Evolutionary conservation across 2,113 vertebrate genomes (phyloP).

Genomic region (Lethenteron reissneri): DNA sequence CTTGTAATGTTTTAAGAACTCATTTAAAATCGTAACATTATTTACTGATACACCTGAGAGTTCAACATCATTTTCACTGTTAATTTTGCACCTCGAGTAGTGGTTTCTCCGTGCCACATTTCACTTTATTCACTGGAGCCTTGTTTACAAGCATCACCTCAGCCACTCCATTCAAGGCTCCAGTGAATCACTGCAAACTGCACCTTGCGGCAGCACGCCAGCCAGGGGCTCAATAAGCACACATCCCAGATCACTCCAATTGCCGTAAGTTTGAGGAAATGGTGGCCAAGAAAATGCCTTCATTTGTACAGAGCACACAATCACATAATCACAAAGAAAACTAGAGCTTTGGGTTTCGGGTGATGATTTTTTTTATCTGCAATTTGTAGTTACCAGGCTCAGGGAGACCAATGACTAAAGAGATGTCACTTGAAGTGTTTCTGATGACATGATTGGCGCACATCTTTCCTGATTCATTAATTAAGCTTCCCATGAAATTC

Average conservation of each 20-base stretch:
- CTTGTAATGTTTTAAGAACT: too few relatives aligned
- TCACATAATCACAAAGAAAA: constrained; percentile 31
- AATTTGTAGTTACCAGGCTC: constrained; percentile 24
- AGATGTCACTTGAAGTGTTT: constrained; percentile 31
- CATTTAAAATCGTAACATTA: too few relatives aligned
- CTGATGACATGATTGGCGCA: constrained; percentile 22
- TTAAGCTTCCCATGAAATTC: constrained; percentile 12
- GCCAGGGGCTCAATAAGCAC: constrained; percentile 34
- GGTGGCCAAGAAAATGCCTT: constrained; percentile 14
- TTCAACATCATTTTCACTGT: constrained; percentile 24
- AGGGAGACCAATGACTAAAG: constrained; percentile 20
- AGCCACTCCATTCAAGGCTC: constrained; percentile 11
- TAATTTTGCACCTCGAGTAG: constrained; percentile 15
- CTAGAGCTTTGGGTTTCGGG: constrained; percentile 19
- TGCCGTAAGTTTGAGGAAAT: constrained; percentile 29
- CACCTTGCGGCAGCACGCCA: constrained; percentile 30
- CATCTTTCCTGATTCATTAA: constrained; percentile 14
- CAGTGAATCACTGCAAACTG: constrained; percentile 36
- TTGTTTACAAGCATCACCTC: constrained; percentile 19
- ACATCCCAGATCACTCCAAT: constrained; percentile 28
- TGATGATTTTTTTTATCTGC: constrained; percentile 18
- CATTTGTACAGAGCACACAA: constrained; percentile 20
- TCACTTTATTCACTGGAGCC: constrained; percentile 24
- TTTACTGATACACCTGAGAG: too few relatives aligned
- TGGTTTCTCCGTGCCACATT: constrained; percentile 34